Base-by-base conservation (phyloP, 2,797 vertebrate species). In the Megaceryle alcyon region DNA sequence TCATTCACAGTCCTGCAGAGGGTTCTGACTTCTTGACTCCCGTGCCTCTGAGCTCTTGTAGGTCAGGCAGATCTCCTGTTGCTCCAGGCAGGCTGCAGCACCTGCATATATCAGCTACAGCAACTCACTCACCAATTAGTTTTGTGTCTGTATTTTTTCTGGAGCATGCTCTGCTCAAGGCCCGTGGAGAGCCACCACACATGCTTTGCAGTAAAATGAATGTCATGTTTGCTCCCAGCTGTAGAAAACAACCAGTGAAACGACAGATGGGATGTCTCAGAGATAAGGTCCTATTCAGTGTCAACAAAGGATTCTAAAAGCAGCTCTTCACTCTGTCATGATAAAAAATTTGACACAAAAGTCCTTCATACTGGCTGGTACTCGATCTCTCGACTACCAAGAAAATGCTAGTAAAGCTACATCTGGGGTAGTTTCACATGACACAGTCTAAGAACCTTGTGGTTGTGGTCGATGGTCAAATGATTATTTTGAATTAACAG, bases 381-480 rank as follows among this genome's bases (percentile, higher is more conserved):
- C 7, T 82, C 35, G 43, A 10, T 66, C 35, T 48, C 43, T 35
- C 28, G 37, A 21, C 13, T 10, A 6, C 17, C 21, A 90, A 33
- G 31, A n/a, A 46, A 57, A 41, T 18, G 6, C 16, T 59, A 16
- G 13, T 0, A 31, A 16, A 46, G 53, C 9, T 31, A 14, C 43
- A 7, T 6, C 7, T 19, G 9, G 41, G 25, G 33, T 53, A 17
- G 29, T 35, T 66, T 16, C 56, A 28, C 10, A 4, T 7, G 35
- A 25, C 43, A n/a, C 28, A 64, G 1, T 2, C 41, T 59, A 35
- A 86, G 63, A 79, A 49, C 39, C 63, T 72, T 12, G 20, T 77
- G 35, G 1, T 10, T 64, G 9, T 54, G 28, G 8, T 0, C 0
- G 1, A 14, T 39, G 68, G n/a, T 16, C 7, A 46, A 19, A 21